phyloP scores from a whole-genome alignment of 2,888 invertebrate genomes.

The Andrena dorsata region DNA sequence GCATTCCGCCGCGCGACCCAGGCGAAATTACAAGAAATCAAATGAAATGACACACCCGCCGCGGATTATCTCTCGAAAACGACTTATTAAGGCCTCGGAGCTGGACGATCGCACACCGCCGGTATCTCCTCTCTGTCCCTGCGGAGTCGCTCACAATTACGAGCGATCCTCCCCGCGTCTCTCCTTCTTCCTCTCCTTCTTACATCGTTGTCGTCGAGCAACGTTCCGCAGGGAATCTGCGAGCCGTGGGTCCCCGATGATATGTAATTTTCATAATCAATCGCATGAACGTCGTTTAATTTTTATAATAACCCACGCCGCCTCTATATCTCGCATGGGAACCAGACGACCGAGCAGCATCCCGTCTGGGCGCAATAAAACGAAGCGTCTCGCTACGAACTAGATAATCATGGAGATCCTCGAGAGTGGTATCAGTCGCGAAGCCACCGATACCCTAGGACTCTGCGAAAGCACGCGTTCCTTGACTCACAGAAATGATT shows the following conservation, averaged over 20 bases:
- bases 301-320: slow-evolving; percentile 82
- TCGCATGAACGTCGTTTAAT: slow-evolving; percentile 85
- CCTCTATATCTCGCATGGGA: slow-evolving; percentile 74
- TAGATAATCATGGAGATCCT: background rate
- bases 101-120: slow-evolving; percentile 60
- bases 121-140: slow-evolving; percentile 13
- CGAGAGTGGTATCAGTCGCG: slow-evolving; percentile 41
- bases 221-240: slow-evolving; percentile 46
- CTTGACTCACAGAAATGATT: background rate
- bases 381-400: slow-evolving; percentile 14
- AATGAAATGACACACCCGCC: slow-evolving; percentile 84
- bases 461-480: slow-evolving; percentile 13
- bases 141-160: slow-evolving; percentile 53
- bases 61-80: slow-evolving; percentile 83
- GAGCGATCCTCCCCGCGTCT: slow-evolving; percentile 41
- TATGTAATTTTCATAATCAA: slow-evolving; percentile 85
- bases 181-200: slow-evolving; percentile 12
- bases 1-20: slow-evolving; percentile 66
- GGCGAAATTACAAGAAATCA: slow-evolving; percentile 83
- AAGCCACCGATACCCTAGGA: background rate
- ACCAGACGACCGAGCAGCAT: slow-evolving; percentile 34
- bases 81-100: slow-evolving; percentile 80
- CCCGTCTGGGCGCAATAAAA: slow-evolving; percentile 14
- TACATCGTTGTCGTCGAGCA: slow-evolving; percentile 15
- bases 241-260: slow-evolving; percentile 61